Conservation (phyloP, 2,113 vertebrate genomes). For the Aplodontia rufa region DNA sequence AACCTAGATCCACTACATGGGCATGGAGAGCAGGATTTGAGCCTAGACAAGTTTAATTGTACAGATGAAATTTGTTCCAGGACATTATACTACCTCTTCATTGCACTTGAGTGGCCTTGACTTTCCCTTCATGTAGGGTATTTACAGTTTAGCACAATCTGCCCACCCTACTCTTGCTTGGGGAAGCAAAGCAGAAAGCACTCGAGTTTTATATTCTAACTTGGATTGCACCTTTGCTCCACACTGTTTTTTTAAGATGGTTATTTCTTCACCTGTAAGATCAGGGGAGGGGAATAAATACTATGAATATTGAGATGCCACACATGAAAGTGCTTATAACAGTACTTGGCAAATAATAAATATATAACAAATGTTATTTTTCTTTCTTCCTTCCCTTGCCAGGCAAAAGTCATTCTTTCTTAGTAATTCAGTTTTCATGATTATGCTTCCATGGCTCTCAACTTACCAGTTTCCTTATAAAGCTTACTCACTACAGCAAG, state of each 20-base stretch:
- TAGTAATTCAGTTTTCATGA: background rate
- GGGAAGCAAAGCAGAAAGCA: background rate
- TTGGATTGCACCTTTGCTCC: background rate
- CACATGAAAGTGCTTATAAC: slow-evolving; percentile 20
- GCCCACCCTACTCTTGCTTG: background rate
- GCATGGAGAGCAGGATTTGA: background rate
- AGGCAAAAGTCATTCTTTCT: slow-evolving; percentile 1
- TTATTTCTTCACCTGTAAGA: background rate
- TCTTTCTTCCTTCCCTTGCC: slow-evolving; percentile 53
- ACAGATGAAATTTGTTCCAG: background rate
- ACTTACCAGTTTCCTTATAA: background rate
- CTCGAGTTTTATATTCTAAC: background rate
- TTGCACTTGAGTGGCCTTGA: background rate
- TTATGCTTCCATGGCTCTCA: background rate
- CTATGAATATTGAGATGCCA: background rate
- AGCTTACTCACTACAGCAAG: background rate
- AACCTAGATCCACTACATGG: background rate
- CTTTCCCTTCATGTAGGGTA: background rate
- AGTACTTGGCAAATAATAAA: slow-evolving; percentile 25
- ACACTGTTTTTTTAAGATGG: background rate
- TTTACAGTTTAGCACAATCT: background rate
- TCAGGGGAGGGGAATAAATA: background rate
- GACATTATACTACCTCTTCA: background rate
- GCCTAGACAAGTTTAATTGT: background rate
- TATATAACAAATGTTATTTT: slow-evolving; percentile 37